Evolutionary conservation across 92 coral and sea anemone species (phyloP), one percentile per base, ranked within the genome.

Genomic region (Paragorgia papillata): DNA sequence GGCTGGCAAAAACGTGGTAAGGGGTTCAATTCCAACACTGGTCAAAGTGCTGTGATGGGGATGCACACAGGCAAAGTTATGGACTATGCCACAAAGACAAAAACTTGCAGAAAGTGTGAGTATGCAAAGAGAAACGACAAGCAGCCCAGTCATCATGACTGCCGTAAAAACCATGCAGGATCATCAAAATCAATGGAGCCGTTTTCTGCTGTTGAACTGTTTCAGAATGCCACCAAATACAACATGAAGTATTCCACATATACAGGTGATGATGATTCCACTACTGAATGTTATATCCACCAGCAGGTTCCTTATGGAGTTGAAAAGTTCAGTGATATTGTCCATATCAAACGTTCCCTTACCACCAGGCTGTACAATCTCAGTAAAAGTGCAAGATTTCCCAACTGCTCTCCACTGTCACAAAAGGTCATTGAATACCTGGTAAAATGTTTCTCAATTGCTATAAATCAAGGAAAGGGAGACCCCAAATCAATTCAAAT

Each of bases 101-200:
- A 85, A 43, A 65, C 39, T 14, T 84, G 92, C 27, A 61, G 84
- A 75, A 27, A 69, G 24, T 84, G 89, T 57, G 55, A 70, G 1
- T 1, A 44, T 69, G 83, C 81, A 24, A 76, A 80, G 44, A 20
- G 25, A 37, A 49, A 49, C 6, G 67, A 68, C 28, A 74, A 67
- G 49, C 25, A 9, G 13, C 49, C 83, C 44, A 66, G 51, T 50
- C 53, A 53, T 9, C 91, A 88, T 76, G 91, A 84, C 80, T 83
- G 91, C 59, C 46, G 83, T 0, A 59, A 54, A n/a, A 83, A 87
- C 14, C 87, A 82, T 54, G 21, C 29, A 22, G 92, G 74, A 0
- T 89, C 90, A 1, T 89, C 93, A 4, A 82, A 89, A 71, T 79
- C 87, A 8, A 84, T 88, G 89, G 92, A 85, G 46, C 84, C 86